Conservation (phyloP, 2,797 vertebrate genomes). For the Betta splendens region DNA sequence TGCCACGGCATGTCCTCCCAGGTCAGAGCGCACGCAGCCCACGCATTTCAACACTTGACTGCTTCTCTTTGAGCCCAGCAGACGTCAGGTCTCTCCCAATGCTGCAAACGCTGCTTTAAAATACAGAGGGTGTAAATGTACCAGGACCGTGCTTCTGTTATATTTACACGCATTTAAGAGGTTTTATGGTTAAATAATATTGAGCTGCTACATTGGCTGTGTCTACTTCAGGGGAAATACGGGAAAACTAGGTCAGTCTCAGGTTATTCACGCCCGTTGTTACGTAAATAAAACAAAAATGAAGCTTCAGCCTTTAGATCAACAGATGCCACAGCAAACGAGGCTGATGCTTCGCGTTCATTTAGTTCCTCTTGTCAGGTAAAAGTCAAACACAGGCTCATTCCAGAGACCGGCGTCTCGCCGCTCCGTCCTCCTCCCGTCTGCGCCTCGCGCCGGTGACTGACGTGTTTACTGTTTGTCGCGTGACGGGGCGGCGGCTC, state of each 20-base stretch:
- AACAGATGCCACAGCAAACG: constrained; percentile 44
- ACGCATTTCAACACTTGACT: constrained; percentile 1
- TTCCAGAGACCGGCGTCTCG: too few species aligned
- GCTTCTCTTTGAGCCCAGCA: background rate
- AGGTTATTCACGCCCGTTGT: too few species aligned
- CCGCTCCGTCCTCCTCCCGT: constrained; percentile 17
- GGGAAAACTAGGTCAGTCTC: constrained; percentile 23
- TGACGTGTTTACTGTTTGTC: constrained; percentile 49
- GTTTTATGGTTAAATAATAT: background rate
- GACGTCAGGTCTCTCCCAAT: background rate
- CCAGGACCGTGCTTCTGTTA: background rate
- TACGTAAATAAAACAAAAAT: constrained; percentile 32
- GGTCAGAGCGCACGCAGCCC: constrained; percentile 73
- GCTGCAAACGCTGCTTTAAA: background rate
- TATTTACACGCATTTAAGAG: background rate
- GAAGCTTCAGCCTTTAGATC: constrained; percentile 31
- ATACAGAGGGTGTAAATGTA: background rate
- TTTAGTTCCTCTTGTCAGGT: constrained; percentile 30
- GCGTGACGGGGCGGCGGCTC: constrained; percentile 17
- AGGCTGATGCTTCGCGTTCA: constrained; percentile 20
- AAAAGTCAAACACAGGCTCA: constrained; percentile 29
- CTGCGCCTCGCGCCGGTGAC: constrained; percentile 7
- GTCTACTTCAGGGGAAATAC: constrained; percentile 10
- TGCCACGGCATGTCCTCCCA: constrained; percentile 99
- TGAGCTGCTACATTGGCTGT: background rate